Evolutionary conservation across 37 sponge, comb jelly and placozoan species (phyloP), one percentile per base, ranked within the genome.

Genomic region (Halisarca cf. caerulea): DNA sequence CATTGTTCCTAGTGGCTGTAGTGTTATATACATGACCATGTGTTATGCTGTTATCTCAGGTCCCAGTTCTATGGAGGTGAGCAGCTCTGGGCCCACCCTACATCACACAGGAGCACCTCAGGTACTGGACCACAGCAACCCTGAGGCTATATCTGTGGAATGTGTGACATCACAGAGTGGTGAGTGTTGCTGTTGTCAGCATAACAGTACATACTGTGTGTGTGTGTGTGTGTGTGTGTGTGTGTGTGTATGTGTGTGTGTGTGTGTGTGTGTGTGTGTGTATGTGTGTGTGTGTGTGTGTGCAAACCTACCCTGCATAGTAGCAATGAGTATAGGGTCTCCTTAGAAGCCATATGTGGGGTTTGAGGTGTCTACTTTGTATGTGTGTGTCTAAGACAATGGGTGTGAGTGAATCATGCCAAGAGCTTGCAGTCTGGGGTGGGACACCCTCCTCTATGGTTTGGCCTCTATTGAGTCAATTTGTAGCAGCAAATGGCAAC

Each of bases 211-310:
- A 23, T 61, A 28, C 54, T 79, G 27, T 79, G 80, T 79, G 80
- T 79, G 80, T 79, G 54, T 79, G 80, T 73, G 80, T 44, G 9
- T 79, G 80, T 44, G 23, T 44, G 55, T 5, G 23, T 6, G 64
- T 15, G 8, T 62, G 64, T 62, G 8, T 62, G 18, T 62, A 23
- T 62, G 64, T 62, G 64, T 62, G 64, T n/a, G n/a, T n/a, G n/a
- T 79, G 27, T 79, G 80, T 79, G 80, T 79, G 80, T 79, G 54
- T 79, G 80, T 73, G 80, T 44, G 9, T 79, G 80, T 44, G 23
- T 44, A 43, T 5, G 23, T 6, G 64, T 15, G 8, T 62, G 64
- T 62, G 8, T 62, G 18, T 62, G 64, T 62, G 64, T 62, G 64
- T 62, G 64, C n/a, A n/a, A n/a, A n/a, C n/a, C n/a, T n/a, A n/a